Evolutionary conservation across 2,113 vertebrate genomes (phyloP).

Genomic region (Nothoprocta perdicaria): DNA sequence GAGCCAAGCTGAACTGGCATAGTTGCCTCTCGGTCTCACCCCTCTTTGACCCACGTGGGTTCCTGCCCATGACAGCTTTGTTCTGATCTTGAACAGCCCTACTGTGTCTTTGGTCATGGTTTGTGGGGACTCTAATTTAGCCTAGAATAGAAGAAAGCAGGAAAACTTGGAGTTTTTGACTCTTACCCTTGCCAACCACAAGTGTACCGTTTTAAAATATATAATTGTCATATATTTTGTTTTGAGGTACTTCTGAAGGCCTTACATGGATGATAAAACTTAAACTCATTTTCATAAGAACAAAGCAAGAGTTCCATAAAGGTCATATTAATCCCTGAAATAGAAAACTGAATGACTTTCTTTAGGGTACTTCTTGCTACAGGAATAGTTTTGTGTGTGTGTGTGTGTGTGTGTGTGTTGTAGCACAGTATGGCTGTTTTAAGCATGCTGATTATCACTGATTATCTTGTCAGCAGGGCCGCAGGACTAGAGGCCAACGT

Average conservation of each 20-base stretch:
- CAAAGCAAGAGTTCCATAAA: not conserved
- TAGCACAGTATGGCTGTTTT: not conserved
- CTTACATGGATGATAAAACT: constrained; percentile 1
- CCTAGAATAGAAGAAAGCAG: not conserved
- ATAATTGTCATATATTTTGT: not conserved
- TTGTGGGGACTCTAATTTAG: not conserved
- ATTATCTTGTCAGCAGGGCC: not conserved
- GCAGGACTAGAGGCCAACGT: not conserved
- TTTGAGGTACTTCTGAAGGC: constrained; percentile 6
- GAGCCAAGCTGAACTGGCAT: not conserved
- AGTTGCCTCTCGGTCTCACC: not conserved
- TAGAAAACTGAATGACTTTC: not conserved
- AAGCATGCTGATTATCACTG: not conserved
- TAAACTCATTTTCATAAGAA: not conserved
- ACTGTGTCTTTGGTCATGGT: not conserved
- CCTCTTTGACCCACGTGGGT: not conserved
- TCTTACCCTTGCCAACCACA: not conserved
- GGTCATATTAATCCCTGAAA: not conserved
- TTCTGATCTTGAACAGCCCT: not conserved
- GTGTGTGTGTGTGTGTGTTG: not conserved
- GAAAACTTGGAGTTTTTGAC: not conserved
- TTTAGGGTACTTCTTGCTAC: not conserved
- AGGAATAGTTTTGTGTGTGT: not conserved
- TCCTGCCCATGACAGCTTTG: not conserved
- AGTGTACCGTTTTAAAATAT: not conserved